Base-by-base conservation (phyloP, 30 jellyfish, hydroid and myxozoan species). In the Mastigias papua region DNA sequence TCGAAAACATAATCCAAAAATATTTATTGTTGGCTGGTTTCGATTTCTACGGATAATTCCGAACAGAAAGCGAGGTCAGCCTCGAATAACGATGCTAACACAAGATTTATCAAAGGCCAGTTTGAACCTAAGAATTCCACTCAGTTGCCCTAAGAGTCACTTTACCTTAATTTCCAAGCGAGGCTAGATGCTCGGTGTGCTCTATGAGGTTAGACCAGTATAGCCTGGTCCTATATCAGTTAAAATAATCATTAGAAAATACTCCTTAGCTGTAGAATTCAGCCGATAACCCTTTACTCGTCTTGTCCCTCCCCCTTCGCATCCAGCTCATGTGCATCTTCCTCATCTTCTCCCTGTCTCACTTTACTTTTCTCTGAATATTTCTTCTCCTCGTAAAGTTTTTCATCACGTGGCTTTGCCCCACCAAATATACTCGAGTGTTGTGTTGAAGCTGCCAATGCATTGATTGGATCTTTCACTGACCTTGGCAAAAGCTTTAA, bases 371-470 rank as follows among this genome's bases (percentile, higher is more conserved):
- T 90, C 78, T 88, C 96, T 19, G 86, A 27, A 22, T 88, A 68
- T 7, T 30, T 58, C 87, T 83, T 82, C 62, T 82, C 90, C 61
- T 90, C 97, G 86, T 90, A 90, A 21, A 73, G 60, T 76, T 82
- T 93, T 78, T 96, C 99, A 73, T 96, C 99, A 11, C 99, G 95
- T 0, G 99, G 99, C 74, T 80, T 96, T 54, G 97, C 99, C 1
- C 98, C 99, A 74, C 99, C 99, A 66, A 96, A 96, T 20, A 96
- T 96, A 61, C 86, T 86, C 54, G 85, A 7, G 42, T 88, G 97
- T 89, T 91, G 96, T 65, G 80, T 69, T 0, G 92, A 76, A 21
- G 81, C 95, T 11, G 99, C 98, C 48, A 95, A 58, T 1, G 90
- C 94, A 29, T 82, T 84, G 62, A 91, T 93, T 0, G 99, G 97